These are phyloP conservation scores for Endomychus coccineus DNA, from an alignment of 2,888 invertebrate species.

Conservation along the genomic window DNA sequence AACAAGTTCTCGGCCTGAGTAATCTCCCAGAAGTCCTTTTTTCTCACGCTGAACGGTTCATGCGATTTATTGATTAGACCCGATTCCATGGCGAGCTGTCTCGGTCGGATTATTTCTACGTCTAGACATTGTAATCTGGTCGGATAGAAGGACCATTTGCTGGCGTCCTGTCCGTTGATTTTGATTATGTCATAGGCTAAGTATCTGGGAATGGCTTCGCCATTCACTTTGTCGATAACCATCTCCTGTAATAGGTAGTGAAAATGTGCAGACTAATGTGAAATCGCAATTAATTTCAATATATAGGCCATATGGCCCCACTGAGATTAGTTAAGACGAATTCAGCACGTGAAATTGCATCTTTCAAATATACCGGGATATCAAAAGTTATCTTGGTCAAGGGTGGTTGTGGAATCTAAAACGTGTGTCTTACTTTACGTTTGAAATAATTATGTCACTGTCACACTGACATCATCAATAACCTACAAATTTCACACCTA, in stretches of 20 bases:
- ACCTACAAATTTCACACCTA: no score
- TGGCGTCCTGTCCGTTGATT: slow-evolving; percentile 72
- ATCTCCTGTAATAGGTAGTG: slow-evolving; percentile 84
- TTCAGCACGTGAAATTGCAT: no score
- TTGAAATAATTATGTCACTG: no score
- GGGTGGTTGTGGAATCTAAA: no score
- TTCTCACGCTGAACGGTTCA: slow-evolving; percentile 87
- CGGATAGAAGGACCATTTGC: slow-evolving; percentile 67
- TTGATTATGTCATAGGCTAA: slow-evolving; percentile 91
- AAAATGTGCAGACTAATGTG: no score
- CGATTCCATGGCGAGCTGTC: slow-evolving; percentile 68
- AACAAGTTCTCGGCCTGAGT: slow-evolving; percentile 61
- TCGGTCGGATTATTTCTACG: slow-evolving; percentile 59
- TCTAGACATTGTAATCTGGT: slow-evolving; percentile 71
- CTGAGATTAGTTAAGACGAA: no score
- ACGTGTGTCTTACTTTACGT: no score
- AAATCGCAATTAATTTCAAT: no score
- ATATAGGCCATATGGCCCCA: no score
- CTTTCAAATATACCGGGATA: no score
- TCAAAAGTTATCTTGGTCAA: no score
- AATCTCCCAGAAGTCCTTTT: slow-evolving; percentile 89
- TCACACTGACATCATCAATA: no score
- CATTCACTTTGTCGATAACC: slow-evolving; percentile 83
- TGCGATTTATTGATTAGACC: slow-evolving; percentile 64
- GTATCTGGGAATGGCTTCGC: slow-evolving; percentile 73